phyloP scores from a whole-genome alignment of 2,113 vertebrate genomes.

The Zosterops borbonicus region DNA sequence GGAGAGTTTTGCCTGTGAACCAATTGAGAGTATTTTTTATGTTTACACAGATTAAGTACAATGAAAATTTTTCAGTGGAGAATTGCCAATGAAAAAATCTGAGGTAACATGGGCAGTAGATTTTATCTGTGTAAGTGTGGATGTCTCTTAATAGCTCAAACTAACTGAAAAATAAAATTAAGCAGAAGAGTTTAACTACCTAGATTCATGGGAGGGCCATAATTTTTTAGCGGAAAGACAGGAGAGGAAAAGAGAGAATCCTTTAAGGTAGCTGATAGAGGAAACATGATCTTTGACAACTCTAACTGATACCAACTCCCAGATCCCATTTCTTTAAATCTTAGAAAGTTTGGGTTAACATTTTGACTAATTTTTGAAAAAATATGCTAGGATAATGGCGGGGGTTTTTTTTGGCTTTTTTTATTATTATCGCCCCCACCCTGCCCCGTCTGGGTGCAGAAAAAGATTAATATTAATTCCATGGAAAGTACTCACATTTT shows the following conservation, averaged over 20 bases:
- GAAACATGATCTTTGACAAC: neutral
- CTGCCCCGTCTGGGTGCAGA: fast-evolving
- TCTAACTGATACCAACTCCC: neutral
- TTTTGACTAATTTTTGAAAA: neutral
- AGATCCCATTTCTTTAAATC: neutral
- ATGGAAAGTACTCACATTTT: neutral
- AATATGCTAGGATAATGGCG: neutral
- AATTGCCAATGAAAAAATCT: neutral
- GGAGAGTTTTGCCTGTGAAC: neutral
- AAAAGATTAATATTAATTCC: neutral
- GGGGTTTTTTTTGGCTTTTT: neutral
- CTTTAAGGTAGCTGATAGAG: neutral
- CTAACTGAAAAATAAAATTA: neutral
- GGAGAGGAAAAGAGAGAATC: neutral
- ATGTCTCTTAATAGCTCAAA: neutral
- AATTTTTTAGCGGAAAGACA: neutral
- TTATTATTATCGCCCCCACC: neutral
- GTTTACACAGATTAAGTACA: neutral
- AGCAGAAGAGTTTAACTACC: neutral
- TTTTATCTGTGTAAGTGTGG: neutral
- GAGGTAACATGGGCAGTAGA: neutral
- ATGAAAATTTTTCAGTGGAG: neutral
- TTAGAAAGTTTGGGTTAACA: neutral
- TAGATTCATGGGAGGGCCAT: neutral
- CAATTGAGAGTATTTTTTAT: neutral